These are phyloP conservation scores for Bembecia ichneumoniformis DNA, from an alignment of 2,888 invertebrate genomes.

Conservation along the genomic window DNA sequence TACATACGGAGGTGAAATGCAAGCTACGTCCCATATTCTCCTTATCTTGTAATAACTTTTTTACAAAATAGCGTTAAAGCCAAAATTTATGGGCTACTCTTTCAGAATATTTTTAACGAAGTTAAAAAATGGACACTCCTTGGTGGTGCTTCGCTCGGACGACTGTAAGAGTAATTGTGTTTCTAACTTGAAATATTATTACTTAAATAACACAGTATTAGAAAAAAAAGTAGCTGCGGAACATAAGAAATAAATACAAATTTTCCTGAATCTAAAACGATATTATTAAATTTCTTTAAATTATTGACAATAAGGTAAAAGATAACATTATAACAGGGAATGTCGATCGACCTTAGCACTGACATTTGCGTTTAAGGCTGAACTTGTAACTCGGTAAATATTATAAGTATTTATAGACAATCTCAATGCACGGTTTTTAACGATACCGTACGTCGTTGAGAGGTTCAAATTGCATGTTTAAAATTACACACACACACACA, in stretches of 20 bases:
- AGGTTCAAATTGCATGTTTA: too few species aligned
- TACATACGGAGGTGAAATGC: slow-evolving; percentile 19
- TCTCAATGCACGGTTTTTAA: slow-evolving; percentile 1
- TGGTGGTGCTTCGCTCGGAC: slow-evolving; percentile 1
- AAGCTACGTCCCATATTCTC: slow-evolving; percentile 22
- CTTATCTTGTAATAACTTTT: slow-evolving; percentile 31
- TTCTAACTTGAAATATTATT: slow-evolving; percentile 18
- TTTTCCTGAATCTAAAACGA: background rate
- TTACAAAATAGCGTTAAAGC: slow-evolving; percentile 16
- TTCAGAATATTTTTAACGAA: slow-evolving; percentile 17
- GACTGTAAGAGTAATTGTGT: slow-evolving; percentile 14
- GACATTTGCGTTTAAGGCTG: slow-evolving; percentile 9
- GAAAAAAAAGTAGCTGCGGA: background rate
- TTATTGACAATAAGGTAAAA: background rate
- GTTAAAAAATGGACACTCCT: background rate
- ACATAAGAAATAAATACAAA: background rate
- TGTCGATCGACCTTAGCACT: slow-evolving; percentile 1
- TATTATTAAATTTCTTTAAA: background rate
- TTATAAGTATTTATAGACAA: slow-evolving; percentile 1
- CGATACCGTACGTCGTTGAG: background rate
- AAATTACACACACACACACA: too few species aligned
- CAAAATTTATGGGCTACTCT: slow-evolving; percentile 27
- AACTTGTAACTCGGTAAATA: slow-evolving; percentile 7
- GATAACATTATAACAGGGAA: background rate
- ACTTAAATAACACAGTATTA: slow-evolving; percentile 4